Percentiles rank a stretch among this genome's conserved stretches.
These are phyloP conservation scores for Leucoptera coffeella DNA, from an alignment of 2,888 invertebrate species.

Conservation along the genomic window DNA sequence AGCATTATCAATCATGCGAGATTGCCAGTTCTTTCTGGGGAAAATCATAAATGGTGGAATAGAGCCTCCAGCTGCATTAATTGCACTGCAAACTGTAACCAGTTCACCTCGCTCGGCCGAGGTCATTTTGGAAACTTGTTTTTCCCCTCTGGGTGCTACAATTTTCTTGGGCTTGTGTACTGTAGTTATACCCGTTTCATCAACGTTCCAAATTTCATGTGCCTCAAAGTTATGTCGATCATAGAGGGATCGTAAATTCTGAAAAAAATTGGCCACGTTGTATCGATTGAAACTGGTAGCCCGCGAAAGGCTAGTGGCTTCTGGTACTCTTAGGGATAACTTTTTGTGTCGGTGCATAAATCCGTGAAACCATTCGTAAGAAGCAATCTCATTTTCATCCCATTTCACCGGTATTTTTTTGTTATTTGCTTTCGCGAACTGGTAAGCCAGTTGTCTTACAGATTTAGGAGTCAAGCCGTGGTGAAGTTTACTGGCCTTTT, in stretches of 20 bases:
- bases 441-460: constrained; percentile 5
- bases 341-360: constrained; percentile 3
- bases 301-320: constrained; percentile 2
- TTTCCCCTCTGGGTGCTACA: neutral
- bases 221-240: neutral
- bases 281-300: constrained; percentile 4
- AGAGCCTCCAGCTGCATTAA: neutral
- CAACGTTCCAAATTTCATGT: neutral
- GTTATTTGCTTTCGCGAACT: neutral
- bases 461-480: constrained; percentile 1
- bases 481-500: constrained; percentile 1
- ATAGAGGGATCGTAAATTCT: constrained; percentile 1
- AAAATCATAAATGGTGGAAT: neutral
- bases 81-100: neutral
- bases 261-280: constrained; percentile 1
- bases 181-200: constrained; percentile 1
- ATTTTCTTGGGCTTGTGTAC: constrained; percentile 1
- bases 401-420: constrained; percentile 1
- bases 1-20: constrained; percentile 14
- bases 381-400: neutral
- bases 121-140: neutral
- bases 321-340: constrained; percentile 3
- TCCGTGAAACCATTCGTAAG: constrained; percentile 1
- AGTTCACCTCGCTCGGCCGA: neutral
- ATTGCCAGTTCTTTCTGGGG: neutral